Evolutionary conservation across 1,140 invertebrate species (phyloP), one percentile per base, ranked within the genome.

Genomic region (Oreohelix idahoensis): DNA sequence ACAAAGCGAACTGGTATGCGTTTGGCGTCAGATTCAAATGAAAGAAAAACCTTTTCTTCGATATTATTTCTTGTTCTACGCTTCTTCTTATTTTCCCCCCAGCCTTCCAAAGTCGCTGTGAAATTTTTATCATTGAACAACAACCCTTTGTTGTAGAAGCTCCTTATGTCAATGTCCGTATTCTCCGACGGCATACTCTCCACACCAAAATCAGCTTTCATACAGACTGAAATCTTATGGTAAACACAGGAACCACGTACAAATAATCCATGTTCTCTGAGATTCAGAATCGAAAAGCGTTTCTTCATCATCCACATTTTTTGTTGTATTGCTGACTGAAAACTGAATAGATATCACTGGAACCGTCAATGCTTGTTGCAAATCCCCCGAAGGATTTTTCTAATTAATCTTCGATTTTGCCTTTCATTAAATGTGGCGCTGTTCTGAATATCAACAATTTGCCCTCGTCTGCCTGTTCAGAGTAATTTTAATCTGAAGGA

Each of bases 331-430:
- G 51, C 63, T 69, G 39, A 23, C 29, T 32, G 36, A 15, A 4
- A 49, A n/a, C 23, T 66, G 69, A 80, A 71, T 71, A 49, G 63
- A 66, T 80, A 80, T 80, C 79, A 70, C 17, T 71, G 79, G 45
- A 51, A 71, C 63, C 23, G 20, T 71, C 20, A 80, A 80, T 80
- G 79, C 20, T 26, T 63, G 79, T 26, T 49, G 63, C 36, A 80
- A 80, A 80, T 71, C 79, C 79, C 74, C 58, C 39, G 35, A 66
- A 8, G 78, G 66, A 36, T 45, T 80, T 69, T 45, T 49, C 79
- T 80, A 80, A 80, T 80, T 80, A 80, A 80, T 80, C 79, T 80
- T 80, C 79, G 63, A 80, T 80, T 80, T 80, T 45, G 32, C 77
- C 77, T 66, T 79, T 79, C 58, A 58, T 38, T 2, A 20, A 39